phyloP scores from a whole-genome alignment of 2,888 invertebrate genomes.

The Uloborus plumipes region DNA sequence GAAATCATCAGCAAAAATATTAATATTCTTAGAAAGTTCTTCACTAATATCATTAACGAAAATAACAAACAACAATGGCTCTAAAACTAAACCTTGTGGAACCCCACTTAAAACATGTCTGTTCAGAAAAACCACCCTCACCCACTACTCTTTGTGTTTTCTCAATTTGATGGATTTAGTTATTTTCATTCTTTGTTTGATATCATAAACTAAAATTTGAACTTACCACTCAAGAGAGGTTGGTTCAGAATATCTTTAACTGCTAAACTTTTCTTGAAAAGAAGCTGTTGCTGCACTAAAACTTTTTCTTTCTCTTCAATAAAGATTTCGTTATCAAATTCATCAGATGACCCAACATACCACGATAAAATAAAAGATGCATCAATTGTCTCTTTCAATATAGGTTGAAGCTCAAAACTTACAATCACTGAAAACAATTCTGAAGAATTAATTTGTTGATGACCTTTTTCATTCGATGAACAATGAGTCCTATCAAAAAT shows the following conservation, averaged over 20 bases:
- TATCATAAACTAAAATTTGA: background rate
- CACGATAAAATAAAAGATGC: slow-evolving; percentile 22
- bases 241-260: slow-evolving; percentile 5
- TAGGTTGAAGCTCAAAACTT: background rate
- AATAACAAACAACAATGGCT: too few species aligned
- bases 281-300: slow-evolving; percentile 20
- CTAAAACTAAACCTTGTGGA: too few species aligned
- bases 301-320: slow-evolving; percentile 15
- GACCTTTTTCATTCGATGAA: slow-evolving; percentile 15
- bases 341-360: slow-evolving; percentile 13
- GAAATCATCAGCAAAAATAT: too few species aligned
- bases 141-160: too few species aligned
- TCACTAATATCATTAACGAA: too few species aligned
- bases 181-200: too few species aligned
- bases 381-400: background rate
- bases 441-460: slow-evolving; percentile 12
- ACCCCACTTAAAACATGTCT: too few species aligned
- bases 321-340: slow-evolving; percentile 42
- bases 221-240: slow-evolving; percentile 7
- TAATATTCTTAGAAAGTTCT: too few species aligned
- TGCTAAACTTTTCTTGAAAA: background rate
- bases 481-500: slow-evolving; percentile 15
- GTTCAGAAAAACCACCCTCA: too few species aligned
- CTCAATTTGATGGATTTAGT: too few species aligned
- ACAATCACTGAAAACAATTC: slow-evolving; percentile 24